Evolutionary conservation across 2,797 vertebrate genomes (phyloP).

Genomic region (Sebastes hubbsi): DNA sequence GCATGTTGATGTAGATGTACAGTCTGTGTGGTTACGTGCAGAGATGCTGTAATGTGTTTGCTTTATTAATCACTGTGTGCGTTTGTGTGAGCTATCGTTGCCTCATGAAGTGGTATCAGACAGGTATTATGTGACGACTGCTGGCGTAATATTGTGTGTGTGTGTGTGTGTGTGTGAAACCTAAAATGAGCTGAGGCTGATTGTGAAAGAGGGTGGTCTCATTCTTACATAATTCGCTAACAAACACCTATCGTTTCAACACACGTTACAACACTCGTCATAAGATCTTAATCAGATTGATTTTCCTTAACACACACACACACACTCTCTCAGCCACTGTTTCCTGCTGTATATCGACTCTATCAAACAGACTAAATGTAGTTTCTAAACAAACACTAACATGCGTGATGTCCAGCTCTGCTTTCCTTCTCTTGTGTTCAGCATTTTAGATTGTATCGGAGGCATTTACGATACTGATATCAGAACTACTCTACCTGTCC

Average conservation of each 20-base stretch:
- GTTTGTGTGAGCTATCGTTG: not conserved
- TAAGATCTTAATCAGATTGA: conserved; percentile 33
- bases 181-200: not conserved
- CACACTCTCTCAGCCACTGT: not conserved
- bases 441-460: too few relatives aligned
- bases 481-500: too few relatives aligned
- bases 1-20: too few relatives aligned
- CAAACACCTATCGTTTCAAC: not conserved
- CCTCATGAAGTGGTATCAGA: not conserved
- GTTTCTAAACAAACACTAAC: not conserved
- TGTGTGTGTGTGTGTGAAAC: not conserved
- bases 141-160: not conserved
- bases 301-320: not conserved
- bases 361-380: too few relatives aligned
- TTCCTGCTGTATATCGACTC: not conserved
- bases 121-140: not conserved
- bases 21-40: not conserved
- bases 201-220: conserved; percentile 7
- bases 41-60: not conserved
- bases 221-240: conserved; percentile 19
- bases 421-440: too few relatives aligned
- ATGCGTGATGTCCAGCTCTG: too few relatives aligned
- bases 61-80: not conserved
- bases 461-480: too few relatives aligned
- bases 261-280: conserved; percentile 1